These are phyloP conservation scores for Bimastos eiseni DNA, from an alignment of 2,888 invertebrate species.

Conservation along the genomic window DNA sequence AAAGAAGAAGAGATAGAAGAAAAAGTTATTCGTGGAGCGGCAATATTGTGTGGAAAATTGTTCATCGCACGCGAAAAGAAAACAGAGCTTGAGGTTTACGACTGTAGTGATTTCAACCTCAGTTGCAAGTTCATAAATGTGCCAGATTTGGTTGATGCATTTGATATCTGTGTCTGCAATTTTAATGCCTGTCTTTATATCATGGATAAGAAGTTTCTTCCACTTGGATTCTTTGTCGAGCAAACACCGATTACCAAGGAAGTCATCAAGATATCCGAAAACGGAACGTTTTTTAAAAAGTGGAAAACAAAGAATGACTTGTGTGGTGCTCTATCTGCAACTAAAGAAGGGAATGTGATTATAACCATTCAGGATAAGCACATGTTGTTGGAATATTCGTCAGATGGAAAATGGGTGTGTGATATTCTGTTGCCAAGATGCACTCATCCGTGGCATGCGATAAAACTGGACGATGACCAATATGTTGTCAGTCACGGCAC, in stretches of 20 bases:
- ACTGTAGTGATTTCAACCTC: not conserved
- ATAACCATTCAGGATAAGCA: not conserved
- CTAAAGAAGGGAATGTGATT: not conserved
- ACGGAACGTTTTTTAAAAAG: not conserved
- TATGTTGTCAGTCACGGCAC: not conserved
- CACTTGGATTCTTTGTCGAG: too few relatives aligned
- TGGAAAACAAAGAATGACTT: not conserved
- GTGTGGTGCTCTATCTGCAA: not conserved
- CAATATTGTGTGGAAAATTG: not conserved
- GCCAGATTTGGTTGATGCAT: not conserved
- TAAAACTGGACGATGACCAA: not conserved
- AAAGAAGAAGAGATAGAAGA: not conserved
- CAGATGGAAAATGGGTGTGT: not conserved
- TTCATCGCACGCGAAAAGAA: not conserved
- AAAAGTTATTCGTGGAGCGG: not conserved
- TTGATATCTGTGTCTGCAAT: not conserved
- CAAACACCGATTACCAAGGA: too few relatives aligned
- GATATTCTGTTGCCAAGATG: not conserved
- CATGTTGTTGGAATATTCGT: not conserved
- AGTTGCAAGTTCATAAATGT: not conserved
- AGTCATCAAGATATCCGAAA: too few relatives aligned
- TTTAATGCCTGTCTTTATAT: not conserved
- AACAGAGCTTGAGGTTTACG: not conserved
- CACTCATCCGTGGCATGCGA: not conserved
- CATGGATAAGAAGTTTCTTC: not conserved